Conservation (phyloP, 2,888 invertebrate species). For the Pammene aurita region DNA sequence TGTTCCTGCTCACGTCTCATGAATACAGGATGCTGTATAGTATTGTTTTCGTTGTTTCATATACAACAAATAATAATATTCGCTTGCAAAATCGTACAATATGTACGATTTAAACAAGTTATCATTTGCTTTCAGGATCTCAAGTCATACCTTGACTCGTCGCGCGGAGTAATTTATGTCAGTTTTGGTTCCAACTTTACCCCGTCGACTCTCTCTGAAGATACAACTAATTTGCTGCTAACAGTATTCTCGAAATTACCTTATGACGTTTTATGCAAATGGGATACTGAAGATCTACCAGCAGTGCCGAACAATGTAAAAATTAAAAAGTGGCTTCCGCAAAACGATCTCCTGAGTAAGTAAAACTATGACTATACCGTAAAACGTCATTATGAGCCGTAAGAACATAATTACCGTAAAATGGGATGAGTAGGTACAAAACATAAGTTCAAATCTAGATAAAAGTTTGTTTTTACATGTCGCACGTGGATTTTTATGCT, state of each 20-base stretch:
- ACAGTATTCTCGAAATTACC: conserved; percentile 57
- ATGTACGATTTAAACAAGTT: background rate
- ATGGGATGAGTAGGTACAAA: no score
- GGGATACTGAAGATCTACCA: conserved; percentile 58
- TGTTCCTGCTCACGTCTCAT: no score
- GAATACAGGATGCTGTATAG: no score
- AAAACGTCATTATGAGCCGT: no score
- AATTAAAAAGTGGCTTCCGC: conserved; percentile 65
- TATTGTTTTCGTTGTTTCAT: no score
- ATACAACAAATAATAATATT: no score
- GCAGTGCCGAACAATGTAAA: conserved; percentile 56
- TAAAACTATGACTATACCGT: background rate
- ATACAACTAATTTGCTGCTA: conserved; percentile 54
- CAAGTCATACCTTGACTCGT: conserved; percentile 56
- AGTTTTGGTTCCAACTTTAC: conserved; percentile 64
- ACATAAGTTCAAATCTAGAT: no score
- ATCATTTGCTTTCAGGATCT: conserved; percentile 54
- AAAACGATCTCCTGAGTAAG: conserved; percentile 59
- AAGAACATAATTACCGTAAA: no score
- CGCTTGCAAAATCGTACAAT: background rate
- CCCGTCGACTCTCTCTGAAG: conserved; percentile 52
- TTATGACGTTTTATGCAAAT: conserved; percentile 65
- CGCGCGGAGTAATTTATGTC: conserved; percentile 60
- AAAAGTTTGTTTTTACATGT: no score
- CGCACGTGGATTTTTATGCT: no score